Evolutionary conservation across 2,888 invertebrate species (phyloP).

Genomic region (Euphydryas editha): DNA sequence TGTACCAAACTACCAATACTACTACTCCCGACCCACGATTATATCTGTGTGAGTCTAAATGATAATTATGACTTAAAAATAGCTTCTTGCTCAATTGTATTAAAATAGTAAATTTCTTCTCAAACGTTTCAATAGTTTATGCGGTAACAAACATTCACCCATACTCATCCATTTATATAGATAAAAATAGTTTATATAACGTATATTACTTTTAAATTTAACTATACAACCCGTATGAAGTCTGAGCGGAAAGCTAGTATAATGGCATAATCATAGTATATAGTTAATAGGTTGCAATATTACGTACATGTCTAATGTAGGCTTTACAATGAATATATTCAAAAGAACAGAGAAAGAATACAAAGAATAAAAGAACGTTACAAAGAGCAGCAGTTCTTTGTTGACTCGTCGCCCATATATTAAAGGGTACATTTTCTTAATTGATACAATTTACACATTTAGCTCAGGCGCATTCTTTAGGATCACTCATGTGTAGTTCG

Average conservation of each 20-base stretch:
- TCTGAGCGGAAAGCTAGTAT: not conserved
- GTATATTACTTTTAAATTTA: too few species aligned
- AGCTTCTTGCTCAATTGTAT: too few species aligned
- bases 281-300: not conserved
- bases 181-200: too few species aligned
- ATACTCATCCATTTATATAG: too few species aligned
- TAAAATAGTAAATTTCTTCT: too few species aligned
- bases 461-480: constrained; percentile 63
- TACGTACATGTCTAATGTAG: not conserved
- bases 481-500: not conserved
- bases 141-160: too few species aligned
- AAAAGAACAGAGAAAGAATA: not conserved
- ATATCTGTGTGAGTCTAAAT: too few species aligned
- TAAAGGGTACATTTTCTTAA: constrained; percentile 68
- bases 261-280: not conserved
- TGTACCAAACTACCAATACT: too few species aligned
- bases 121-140: too few species aligned
- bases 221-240: too few species aligned
- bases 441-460: constrained; percentile 68
- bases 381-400: constrained; percentile 10
- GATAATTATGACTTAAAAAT: too few species aligned
- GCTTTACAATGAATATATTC: not conserved
- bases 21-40: too few species aligned
- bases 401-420: constrained; percentile 49
- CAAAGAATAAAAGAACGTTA: constrained; percentile 8